A percentile compares a stretch with the other conserved stretches of the same genome.
Conservation (phyloP, 2,888 invertebrate genomes). For the Ormyrus labotus region DNA sequence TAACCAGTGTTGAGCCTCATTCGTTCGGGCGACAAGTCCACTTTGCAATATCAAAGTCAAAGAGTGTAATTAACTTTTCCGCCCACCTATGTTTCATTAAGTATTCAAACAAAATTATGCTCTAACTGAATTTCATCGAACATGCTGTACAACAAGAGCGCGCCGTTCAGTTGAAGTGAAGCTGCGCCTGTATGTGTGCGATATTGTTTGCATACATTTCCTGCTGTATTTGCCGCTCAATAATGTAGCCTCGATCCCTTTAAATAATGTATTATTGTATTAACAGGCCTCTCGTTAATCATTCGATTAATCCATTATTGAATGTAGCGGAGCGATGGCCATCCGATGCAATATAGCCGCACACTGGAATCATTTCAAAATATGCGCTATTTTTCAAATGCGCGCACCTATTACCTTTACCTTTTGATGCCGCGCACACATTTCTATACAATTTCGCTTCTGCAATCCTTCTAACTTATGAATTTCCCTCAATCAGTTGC, state of each 20-base stretch:
- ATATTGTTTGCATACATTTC: constrained; percentile 35
- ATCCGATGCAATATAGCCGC: not conserved
- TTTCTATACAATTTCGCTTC: not conserved
- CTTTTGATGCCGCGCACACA: constrained; percentile 1
- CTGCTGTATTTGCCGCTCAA: constrained; percentile 52
- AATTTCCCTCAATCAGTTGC: not conserved
- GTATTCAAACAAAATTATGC: constrained; percentile 12
- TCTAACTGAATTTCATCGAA: constrained; percentile 4
- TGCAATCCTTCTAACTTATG: not conserved
- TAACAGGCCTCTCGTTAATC: constrained; percentile 60
- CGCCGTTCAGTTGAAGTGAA: not conserved
- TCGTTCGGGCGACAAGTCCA: too few relatives aligned
- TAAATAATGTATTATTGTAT: constrained; percentile 67
- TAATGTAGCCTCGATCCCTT: constrained; percentile 60
- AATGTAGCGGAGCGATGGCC: constrained; percentile 36
- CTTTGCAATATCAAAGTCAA: too few relatives aligned
- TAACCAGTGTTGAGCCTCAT: too few relatives aligned
- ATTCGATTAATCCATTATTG: constrained; percentile 68
- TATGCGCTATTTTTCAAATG: not conserved
- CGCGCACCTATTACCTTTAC: not conserved
- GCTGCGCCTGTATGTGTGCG: not conserved
- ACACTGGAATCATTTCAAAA: too few relatives aligned
- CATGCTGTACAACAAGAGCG: too few relatives aligned
- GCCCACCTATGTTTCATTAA: not conserved
- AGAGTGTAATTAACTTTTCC: not conserved